A percentile compares a stretch with the other conserved stretches of the same genome.
phyloP scores from a whole-genome alignment of 2,113 vertebrate genomes.

The Oceanodroma tethys region DNA sequence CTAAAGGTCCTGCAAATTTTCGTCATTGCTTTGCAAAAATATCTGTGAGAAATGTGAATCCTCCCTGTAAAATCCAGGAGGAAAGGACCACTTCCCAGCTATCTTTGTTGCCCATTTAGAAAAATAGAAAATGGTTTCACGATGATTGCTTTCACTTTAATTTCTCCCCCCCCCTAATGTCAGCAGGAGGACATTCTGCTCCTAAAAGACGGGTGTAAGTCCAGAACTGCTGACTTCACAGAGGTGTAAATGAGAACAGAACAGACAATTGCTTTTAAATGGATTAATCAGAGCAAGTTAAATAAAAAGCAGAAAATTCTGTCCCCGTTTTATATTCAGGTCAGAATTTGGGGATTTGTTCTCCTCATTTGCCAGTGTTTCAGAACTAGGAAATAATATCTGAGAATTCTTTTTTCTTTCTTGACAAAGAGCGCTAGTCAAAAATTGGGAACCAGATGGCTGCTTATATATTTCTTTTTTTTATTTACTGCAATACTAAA shows the following conservation, averaged over 20 bases:
- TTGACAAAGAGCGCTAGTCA: slow-evolving; percentile 73
- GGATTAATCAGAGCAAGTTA: slow-evolving; percentile 51
- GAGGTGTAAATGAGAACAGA: neutral
- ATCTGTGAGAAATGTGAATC: neutral
- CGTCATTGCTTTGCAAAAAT: slow-evolving; percentile 1
- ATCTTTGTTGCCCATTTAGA: neutral
- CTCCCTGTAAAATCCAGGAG: slow-evolving; percentile 1
- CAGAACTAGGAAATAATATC: slow-evolving; percentile 56
- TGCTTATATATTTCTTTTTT: slow-evolving; percentile 86
- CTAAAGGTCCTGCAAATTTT: slow-evolving; percentile 39
- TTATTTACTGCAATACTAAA: slow-evolving; percentile 86
- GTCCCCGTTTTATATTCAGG: slow-evolving; percentile 30
- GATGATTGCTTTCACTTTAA: neutral
- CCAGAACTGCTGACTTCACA: slow-evolving; percentile 22
- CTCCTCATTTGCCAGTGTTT: slow-evolving; percentile 41
- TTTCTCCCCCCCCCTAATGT: neutral
- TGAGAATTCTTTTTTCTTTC: slow-evolving; percentile 59
- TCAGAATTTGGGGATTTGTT: slow-evolving; percentile 48
- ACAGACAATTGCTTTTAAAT: slow-evolving; percentile 55
- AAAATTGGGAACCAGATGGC: slow-evolving; percentile 87
- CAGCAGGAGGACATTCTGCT: slow-evolving; percentile 6
- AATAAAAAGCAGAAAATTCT: slow-evolving; percentile 53
- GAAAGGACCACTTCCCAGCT: neutral
- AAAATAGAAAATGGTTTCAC: neutral
- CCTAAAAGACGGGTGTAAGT: neutral